A percentile compares a stretch with the other conserved stretches of the same genome.
Conservation (phyloP, 2,113 vertebrate species). For the Anhinga anhinga region DNA sequence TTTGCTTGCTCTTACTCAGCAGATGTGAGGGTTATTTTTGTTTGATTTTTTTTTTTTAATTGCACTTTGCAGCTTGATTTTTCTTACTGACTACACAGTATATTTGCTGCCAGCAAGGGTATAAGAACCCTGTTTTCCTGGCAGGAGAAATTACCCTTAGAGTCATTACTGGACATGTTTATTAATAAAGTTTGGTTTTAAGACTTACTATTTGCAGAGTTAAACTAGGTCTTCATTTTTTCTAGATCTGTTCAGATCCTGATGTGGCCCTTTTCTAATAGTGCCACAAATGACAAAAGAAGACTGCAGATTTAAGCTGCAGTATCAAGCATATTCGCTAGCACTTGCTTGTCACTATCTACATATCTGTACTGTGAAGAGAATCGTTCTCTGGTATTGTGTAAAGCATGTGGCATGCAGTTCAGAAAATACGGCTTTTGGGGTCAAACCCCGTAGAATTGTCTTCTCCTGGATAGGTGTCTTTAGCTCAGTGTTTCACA, state of each 20-base stretch:
- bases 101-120: not conserved
- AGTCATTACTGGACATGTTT: not conserved
- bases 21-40: not conserved
- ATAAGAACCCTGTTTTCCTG: not conserved
- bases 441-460: not conserved
- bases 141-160: not conserved
- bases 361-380: not conserved
- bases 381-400: not conserved
- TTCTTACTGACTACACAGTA: not conserved
- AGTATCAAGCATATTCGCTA: not conserved
- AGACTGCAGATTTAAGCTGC: fast-evolving
- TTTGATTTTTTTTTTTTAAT: not conserved
- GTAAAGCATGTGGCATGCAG: not conserved
- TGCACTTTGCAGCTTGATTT: not conserved
- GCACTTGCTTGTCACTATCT: not conserved
- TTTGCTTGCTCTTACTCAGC: not conserved
- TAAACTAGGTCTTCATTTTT: not conserved
- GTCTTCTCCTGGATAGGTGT: not conserved
- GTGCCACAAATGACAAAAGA: not conserved
- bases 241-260: not conserved
- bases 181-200: not conserved
- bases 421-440: not conserved
- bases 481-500: not conserved
- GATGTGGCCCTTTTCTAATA: not conserved
- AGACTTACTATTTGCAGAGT: not conserved